phyloP scores from a whole-genome alignment of 2,797 vertebrate species.

The Darevskia mixta region DNA sequence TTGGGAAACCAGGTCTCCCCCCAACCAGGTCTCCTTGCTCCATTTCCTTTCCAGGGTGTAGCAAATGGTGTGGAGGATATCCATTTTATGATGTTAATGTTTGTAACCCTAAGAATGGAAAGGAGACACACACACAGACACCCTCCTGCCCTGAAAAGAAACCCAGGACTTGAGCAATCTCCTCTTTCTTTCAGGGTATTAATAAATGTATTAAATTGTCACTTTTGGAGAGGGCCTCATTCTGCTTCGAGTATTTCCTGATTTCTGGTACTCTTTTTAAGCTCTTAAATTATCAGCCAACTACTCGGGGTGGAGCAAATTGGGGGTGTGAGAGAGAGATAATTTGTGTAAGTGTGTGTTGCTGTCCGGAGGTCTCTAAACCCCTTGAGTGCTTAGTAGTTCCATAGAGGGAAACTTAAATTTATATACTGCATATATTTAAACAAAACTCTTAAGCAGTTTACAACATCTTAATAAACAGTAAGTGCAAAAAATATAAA shows the following conservation, averaged over 20 bases:
- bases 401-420: too few species aligned
- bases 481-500: too few species aligned
- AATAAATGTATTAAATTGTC: conserved; percentile 14
- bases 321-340: background rate
- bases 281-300: background rate
- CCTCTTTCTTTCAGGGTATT: background rate
- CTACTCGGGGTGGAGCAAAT: background rate
- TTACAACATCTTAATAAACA: too few species aligned
- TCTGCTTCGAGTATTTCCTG: background rate
- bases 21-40: background rate
- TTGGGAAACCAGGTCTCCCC: background rate
- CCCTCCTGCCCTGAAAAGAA: background rate
- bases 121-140: too few species aligned
- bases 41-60: background rate
- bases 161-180: background rate
- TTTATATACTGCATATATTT: too few species aligned
- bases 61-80: background rate
- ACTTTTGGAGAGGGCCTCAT: background rate
- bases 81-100: background rate
- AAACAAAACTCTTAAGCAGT: too few species aligned
- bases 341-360: background rate
- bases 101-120: background rate
- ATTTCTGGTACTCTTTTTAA: background rate
- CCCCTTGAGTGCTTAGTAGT: too few species aligned
- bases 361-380: background rate